A percentile compares a stretch with the other conserved stretches of the same genome.
Conservation (phyloP, 2,797 vertebrate genomes). For the Pseudotriccus pelzelni region DNA sequence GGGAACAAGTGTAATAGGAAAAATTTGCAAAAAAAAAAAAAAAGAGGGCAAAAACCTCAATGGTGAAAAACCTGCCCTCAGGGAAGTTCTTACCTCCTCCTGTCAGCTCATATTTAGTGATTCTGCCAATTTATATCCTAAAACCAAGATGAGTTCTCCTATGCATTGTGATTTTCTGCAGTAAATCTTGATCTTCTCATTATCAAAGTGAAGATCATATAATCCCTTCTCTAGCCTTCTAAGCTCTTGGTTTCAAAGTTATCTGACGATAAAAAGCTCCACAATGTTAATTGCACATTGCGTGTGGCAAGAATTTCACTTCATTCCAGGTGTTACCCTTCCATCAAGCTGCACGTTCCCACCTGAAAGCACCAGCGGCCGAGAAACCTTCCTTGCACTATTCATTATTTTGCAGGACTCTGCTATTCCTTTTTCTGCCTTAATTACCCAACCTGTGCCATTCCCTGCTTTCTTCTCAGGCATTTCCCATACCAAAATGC, state of each 20-base stretch:
- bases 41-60: not conserved
- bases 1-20: not conserved
- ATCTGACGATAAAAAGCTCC: not conserved
- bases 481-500: not conserved
- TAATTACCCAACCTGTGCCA: not conserved
- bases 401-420: not conserved
- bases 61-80: not conserved
- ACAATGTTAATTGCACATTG: not conserved
- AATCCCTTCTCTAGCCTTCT: not conserved
- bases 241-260: not conserved
- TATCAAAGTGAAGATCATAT: not conserved
- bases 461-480: not conserved
- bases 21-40: not conserved
- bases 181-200: slow-evolving; percentile 2
- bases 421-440: not conserved
- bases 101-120: not conserved
- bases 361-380: not conserved
- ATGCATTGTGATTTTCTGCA: not conserved
- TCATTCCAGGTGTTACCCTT: not conserved
- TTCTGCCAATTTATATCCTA: not conserved
- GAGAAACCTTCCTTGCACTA: not conserved
- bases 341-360: not conserved
- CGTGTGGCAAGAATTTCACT: not conserved
- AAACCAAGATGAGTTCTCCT: not conserved
- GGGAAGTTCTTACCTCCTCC: not conserved